Base-by-base conservation (phyloP, 2,888 invertebrate species). In the Xestoiulus laeticollis region DNA sequence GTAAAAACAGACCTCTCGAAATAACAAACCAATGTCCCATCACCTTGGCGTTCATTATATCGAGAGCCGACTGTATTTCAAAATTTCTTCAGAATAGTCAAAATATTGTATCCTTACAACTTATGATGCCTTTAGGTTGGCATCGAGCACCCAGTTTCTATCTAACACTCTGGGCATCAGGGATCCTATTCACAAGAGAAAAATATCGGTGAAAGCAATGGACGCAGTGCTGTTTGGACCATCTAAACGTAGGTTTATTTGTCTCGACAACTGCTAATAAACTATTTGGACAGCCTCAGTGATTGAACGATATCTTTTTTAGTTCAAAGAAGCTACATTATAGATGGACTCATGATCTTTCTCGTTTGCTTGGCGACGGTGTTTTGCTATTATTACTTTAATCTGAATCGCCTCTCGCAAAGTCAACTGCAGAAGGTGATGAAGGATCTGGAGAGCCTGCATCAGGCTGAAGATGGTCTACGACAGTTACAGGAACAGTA, bases 221-320 rank as follows among this genome's bases (percentile, higher is more conserved):
- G 99, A 99, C 93, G 97, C 98, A 87, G 99, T 99, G 32, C 94
- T 99, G 48, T 99, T 99, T 93, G 99, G 99, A 85, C 97, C 98
- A 89, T 98, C 99, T 38, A 98, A 98, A 95, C 97, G 98, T 98
- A 94, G 92, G 92, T 90, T 22, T 44, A 16, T 82, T 30, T 32
- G n/a, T 83, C 83, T 33, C 33, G 16, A 14, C 30, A 3, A 0
- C 30, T 1, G 4, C 16, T n/a, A 19, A 16, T 4, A 3, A 33
- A 32, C 33, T 0, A 83, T 83, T 16, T 16, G 33, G 83, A 5
- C n/a, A 83, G n/a, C 33, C 6, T 38, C 2, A 5, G 33, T 14
- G 48, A 8, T 82, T 82, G 4, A 82, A 43, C 10, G n/a, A 84
- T 32, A 1, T 33, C 5, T 38, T 32, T 32, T 84, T 19, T 33